Evolutionary conservation across 2,797 vertebrate genomes (phyloP).

Genomic region (Tinamus major): DNA sequence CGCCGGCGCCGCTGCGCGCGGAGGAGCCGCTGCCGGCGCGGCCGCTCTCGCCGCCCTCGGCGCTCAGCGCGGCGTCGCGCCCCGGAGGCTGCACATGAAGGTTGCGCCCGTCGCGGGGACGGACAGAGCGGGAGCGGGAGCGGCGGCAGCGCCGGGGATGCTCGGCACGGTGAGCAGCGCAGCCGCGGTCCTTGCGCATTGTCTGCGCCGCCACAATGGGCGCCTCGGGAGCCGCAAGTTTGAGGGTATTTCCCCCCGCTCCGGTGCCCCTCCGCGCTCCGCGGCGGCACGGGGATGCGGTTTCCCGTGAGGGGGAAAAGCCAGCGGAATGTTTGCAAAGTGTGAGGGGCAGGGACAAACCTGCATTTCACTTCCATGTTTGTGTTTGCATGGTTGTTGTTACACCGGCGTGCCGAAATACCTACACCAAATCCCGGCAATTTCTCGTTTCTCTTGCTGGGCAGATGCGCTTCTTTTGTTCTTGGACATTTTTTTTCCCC

Average conservation of each 20-base stretch:
- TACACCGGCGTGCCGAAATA: constrained; percentile 31
- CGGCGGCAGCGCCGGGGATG: too few species aligned
- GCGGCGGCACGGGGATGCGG: not conserved
- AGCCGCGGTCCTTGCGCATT: too few species aligned
- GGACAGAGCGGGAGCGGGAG: too few species aligned
- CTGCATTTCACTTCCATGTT: not conserved
- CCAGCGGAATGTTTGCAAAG: not conserved
- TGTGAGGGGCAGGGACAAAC: not conserved
- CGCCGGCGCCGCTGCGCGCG: too few species aligned
- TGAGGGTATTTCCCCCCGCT: too few species aligned
- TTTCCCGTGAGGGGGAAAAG: not conserved
- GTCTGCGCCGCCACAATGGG: too few species aligned
- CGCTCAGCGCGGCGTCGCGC: too few species aligned
- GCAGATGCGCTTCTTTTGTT: constrained; percentile 80
- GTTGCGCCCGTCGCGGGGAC: not conserved
- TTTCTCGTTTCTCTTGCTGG: constrained; percentile 52
- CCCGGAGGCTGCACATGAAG: not conserved
- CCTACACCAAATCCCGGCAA: constrained; percentile 27
- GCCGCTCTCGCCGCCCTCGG: too few species aligned
- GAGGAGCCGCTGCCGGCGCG: too few species aligned
- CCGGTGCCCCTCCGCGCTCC: too few species aligned
- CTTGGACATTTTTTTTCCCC: constrained; percentile 24
- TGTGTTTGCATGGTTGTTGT: not conserved
- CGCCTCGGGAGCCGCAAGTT: too few species aligned
- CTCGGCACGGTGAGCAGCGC: too few species aligned